These are phyloP conservation scores for Phoenicopterus ruber DNA, from an alignment of 2,113 vertebrate genomes.

Conservation along the genomic window DNA sequence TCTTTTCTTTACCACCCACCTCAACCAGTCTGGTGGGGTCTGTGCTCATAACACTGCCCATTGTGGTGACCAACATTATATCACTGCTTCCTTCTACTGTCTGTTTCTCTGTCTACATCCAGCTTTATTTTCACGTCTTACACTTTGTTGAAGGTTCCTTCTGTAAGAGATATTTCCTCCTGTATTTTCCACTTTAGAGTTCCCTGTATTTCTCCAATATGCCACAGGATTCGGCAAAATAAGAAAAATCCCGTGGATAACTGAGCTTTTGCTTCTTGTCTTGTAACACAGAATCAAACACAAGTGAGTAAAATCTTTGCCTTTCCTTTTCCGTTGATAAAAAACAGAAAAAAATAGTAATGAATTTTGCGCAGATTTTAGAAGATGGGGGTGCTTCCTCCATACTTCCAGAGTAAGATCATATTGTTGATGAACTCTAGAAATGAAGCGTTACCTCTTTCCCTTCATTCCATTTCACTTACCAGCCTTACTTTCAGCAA, in stretches of 20 bases:
- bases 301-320: neutral
- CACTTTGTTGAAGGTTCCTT: neutral
- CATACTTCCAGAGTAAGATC: neutral
- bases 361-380: neutral
- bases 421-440: neutral
- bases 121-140: neutral
- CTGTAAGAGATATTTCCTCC: neutral
- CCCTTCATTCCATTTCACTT: neutral
- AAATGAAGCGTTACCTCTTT: neutral
- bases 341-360: neutral
- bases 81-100: neutral
- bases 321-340: neutral
- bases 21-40: neutral
- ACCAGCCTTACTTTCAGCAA: neutral
- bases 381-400: neutral
- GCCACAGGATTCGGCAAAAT: neutral
- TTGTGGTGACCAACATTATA: too few species aligned
- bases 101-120: neutral
- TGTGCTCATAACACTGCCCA: neutral
- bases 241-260: neutral
- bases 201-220: neutral
- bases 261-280: neutral
- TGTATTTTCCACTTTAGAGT: neutral
- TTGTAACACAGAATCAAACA: neutral
- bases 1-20: neutral